Conservation (phyloP, 64 coral and sea anemone species). For the Exaiptasia diaphana region DNA sequence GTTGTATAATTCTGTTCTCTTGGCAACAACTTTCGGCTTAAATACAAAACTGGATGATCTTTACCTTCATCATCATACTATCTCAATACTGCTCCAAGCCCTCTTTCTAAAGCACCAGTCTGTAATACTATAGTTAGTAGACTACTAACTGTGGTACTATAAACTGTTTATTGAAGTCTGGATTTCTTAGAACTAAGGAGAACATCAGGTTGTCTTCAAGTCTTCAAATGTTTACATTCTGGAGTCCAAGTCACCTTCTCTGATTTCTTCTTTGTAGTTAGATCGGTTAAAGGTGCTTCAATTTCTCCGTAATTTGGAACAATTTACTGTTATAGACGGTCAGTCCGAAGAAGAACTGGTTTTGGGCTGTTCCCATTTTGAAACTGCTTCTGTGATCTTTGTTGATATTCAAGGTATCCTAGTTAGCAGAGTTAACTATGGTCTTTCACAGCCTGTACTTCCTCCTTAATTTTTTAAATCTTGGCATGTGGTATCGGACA, state of each 20-base stretch:
- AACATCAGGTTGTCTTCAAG: not conserved
- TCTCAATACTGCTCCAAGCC: not conserved
- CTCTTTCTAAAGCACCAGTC: not conserved
- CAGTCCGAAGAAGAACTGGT: too few relatives aligned
- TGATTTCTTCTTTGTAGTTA: not conserved
- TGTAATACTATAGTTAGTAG: too few relatives aligned
- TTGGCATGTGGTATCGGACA: too few relatives aligned
- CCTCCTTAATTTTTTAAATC: too few relatives aligned
- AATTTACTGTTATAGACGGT: too few relatives aligned
- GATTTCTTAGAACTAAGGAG: not conserved
- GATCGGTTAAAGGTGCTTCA: not conserved
- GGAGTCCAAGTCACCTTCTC: constrained; percentile 2
- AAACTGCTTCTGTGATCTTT: too few relatives aligned
- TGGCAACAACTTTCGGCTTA: constrained; percentile 2
- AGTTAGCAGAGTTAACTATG: too few relatives aligned
- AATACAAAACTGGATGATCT: constrained; percentile 1
- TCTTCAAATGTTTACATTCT: not conserved
- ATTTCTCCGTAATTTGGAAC: not conserved
- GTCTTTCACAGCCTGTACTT: too few relatives aligned
- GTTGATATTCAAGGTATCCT: too few relatives aligned
- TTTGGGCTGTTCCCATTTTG: too few relatives aligned
- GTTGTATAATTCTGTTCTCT: constrained; percentile 9
- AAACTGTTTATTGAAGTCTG: constrained; percentile 3
- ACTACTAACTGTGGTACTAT: too few relatives aligned
- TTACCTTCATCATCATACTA: not conserved